A percentile compares a stretch with the other conserved stretches of the same genome.
Evolutionary conservation across 1,140 invertebrate species (phyloP).

Genomic region (Megalonaias nervosa): DNA sequence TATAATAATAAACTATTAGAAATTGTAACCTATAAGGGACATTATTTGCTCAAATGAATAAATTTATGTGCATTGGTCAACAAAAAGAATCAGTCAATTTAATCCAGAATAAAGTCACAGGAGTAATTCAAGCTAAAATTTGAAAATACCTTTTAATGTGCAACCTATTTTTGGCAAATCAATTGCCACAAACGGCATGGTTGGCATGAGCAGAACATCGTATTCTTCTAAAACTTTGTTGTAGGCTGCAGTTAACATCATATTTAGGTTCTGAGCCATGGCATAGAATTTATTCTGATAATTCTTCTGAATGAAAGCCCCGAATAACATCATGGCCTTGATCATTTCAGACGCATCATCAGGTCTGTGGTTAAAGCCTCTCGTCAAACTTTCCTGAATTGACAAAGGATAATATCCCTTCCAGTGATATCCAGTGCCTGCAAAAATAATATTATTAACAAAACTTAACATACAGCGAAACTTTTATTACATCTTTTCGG

Average conservation of each 20-base stretch:
- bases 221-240: constrained; percentile 45
- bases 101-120: too few species aligned
- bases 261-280: constrained; percentile 44
- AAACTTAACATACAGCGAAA: too few species aligned
- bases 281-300: constrained; percentile 48
- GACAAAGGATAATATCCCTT: constrained; percentile 25
- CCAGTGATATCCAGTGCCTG: constrained; percentile 19
- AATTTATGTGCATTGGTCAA: too few species aligned
- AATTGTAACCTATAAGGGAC: too few species aligned
- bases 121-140: too few species aligned
- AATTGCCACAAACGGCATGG: constrained; percentile 40
- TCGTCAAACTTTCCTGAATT: constrained; percentile 30
- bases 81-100: too few species aligned
- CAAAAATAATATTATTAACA: neutral
- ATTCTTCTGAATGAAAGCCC: neutral
- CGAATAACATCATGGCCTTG: constrained; percentile 14
- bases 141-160: neutral
- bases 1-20: too few species aligned
- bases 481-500: too few species aligned
- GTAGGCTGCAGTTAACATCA: constrained; percentile 42
- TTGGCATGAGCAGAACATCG: constrained; percentile 60
- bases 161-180: constrained; percentile 34
- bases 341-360: constrained; percentile 25
- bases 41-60: too few species aligned
- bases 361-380: constrained; percentile 11